These are phyloP conservation scores for Timema cristinae DNA, from an alignment of 2,888 invertebrate species.

Conservation along the genomic window DNA sequence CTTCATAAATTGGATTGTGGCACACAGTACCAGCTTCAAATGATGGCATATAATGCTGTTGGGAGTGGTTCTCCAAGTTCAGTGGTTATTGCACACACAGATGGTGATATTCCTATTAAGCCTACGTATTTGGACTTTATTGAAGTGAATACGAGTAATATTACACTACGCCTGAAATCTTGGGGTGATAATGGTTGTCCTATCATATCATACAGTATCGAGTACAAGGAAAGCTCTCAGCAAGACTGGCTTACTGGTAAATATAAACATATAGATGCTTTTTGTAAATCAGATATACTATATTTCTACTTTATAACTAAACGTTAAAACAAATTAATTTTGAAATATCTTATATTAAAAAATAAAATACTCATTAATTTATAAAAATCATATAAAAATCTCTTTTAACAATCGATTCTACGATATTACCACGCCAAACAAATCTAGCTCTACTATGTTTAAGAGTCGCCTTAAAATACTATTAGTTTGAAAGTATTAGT, in stretches of 20 bases:
- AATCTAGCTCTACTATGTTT: too few relatives aligned
- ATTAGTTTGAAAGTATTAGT: too few relatives aligned
- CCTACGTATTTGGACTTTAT: constrained; percentile 39
- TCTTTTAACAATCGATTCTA: too few relatives aligned
- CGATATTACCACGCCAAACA: too few relatives aligned
- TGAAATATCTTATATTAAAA: too few relatives aligned
- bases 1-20: constrained; percentile 39
- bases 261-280: neutral
- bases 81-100: constrained; percentile 38
- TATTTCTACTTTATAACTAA: too few relatives aligned
- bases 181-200: constrained; percentile 41
- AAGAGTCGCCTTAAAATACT: too few relatives aligned
- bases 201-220: constrained; percentile 40
- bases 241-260: constrained; percentile 41
- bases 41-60: constrained; percentile 39
- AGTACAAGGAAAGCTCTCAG: constrained; percentile 39
- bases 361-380: too few relatives aligned
- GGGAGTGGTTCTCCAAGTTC: constrained; percentile 40
- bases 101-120: constrained; percentile 39
- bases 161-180: constrained; percentile 39
- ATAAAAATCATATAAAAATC: too few relatives aligned
- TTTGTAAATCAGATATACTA: neutral
- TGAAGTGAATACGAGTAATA: constrained; percentile 39
- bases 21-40: constrained; percentile 38
- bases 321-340: too few relatives aligned